phyloP scores from a whole-genome alignment of 2,888 invertebrate species.

The Idaea straminata region DNA sequence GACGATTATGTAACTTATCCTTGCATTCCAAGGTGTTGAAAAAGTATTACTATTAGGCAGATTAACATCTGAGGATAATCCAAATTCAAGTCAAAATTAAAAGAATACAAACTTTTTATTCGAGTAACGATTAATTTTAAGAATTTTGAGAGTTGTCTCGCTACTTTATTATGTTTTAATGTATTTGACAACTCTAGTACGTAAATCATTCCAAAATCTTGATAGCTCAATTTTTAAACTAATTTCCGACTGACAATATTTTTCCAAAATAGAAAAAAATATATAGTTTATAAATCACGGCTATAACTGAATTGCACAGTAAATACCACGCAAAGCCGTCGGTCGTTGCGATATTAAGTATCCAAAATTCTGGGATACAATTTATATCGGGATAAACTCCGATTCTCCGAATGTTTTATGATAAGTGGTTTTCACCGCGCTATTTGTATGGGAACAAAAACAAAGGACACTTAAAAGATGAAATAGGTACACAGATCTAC shows the following conservation, averaged over 20 bases:
- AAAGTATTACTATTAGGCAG: background rate
- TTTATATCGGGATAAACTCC: background rate
- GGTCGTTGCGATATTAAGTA: background rate
- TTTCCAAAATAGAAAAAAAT: background rate
- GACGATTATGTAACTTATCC: background rate
- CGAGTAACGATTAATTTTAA: background rate
- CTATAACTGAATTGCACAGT: background rate
- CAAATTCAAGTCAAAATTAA: background rate
- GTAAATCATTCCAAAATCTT: background rate
- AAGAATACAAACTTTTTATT: background rate
- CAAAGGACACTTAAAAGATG: slow-evolving; percentile 3
- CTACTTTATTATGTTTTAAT: background rate
- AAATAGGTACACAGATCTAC: background rate
- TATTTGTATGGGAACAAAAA: background rate
- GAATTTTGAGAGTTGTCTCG: background rate
- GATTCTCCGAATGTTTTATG: background rate
- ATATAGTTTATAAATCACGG: background rate
- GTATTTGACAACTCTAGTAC: background rate
- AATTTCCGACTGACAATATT: too few relatives aligned
- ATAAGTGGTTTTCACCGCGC: background rate
- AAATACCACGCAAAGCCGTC: background rate
- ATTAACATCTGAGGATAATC: background rate
- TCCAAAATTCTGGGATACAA: background rate
- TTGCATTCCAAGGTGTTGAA: background rate
- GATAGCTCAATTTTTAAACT: too few relatives aligned